These are phyloP conservation scores for Phylloscopus whistleri DNA, from an alignment of 2,113 vertebrate species.

Conservation along the genomic window DNA sequence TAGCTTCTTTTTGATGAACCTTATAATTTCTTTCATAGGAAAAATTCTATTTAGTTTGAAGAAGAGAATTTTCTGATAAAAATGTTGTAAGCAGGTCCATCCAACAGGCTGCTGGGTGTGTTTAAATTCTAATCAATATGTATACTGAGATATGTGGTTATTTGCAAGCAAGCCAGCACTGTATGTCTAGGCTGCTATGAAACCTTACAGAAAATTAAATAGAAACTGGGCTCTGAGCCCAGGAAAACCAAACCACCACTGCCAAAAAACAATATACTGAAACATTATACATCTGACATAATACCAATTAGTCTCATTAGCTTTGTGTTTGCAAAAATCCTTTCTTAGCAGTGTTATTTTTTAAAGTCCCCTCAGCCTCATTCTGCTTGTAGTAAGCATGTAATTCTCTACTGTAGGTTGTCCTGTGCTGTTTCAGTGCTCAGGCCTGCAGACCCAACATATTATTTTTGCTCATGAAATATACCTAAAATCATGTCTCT, in stretches of 20 bases:
- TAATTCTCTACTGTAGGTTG: background rate
- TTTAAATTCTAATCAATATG: background rate
- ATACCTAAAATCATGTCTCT: background rate
- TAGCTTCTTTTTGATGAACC: background rate
- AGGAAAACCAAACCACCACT: conserved; percentile 5
- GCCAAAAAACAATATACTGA: conserved; percentile 23
- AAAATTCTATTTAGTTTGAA: background rate
- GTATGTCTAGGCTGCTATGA: conserved; percentile 10
- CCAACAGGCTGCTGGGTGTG: background rate
- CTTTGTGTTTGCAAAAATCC: conserved; percentile 12
- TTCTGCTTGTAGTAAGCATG: background rate
- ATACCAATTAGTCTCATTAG: conserved; percentile 18
- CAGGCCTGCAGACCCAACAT: background rate
- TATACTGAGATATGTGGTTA: background rate
- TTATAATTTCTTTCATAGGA: background rate
- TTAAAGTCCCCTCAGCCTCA: background rate
- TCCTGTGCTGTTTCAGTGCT: background rate
- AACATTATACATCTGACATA: conserved; percentile 19
- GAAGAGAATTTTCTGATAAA: background rate
- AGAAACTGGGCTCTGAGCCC: conserved; percentile 62
- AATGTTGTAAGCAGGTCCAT: background rate
- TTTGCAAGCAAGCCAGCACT: conserved; percentile 19
- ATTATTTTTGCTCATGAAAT: background rate
- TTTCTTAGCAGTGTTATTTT: background rate
- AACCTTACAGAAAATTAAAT: conserved; percentile 53